Percentiles rank a stretch among this genome's conserved stretches.
Evolutionary conservation across 2,888 invertebrate species (phyloP).

Genomic region (Altica lythri): DNA sequence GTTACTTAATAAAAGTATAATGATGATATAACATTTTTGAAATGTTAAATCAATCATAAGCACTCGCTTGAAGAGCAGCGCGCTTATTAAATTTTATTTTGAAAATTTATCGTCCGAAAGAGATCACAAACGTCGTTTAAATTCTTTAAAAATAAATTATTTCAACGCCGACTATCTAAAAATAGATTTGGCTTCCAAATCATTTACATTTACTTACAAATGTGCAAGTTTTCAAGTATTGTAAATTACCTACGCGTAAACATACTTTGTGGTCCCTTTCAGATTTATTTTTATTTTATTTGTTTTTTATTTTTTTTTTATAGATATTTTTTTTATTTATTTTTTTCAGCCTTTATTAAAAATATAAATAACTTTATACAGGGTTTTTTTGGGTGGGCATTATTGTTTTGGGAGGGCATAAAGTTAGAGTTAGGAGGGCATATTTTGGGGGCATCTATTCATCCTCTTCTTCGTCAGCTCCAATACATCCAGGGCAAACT

Average conservation of each 20-base stretch:
- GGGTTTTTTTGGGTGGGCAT: slow-evolving; percentile 27
- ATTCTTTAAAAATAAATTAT: slow-evolving; percentile 18
- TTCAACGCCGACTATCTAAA: slow-evolving; percentile 27
- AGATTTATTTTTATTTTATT: slow-evolving; percentile 51
- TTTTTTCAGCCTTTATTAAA: slow-evolving; percentile 49
- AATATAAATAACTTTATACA: slow-evolving; percentile 58
- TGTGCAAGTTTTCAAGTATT: no score
- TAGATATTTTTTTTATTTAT: slow-evolving; percentile 56
- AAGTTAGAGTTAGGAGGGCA: slow-evolving; percentile 49
- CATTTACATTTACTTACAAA: slow-evolving; percentile 9
- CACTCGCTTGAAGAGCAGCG: not conserved
- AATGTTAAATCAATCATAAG: not conserved
- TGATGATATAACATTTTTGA: no score
- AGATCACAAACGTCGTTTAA: slow-evolving; percentile 27
- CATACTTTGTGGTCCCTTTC: slow-evolving; percentile 47
- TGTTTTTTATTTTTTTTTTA: slow-evolving; percentile 54
- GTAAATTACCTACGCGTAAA: no score
- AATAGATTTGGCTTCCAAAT: slow-evolving; percentile 28
- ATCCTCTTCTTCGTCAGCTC: slow-evolving; percentile 83
- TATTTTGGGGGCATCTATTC: slow-evolving; percentile 56
- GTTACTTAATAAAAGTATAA: no score
- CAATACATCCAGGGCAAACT: slow-evolving; percentile 92
- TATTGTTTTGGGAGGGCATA: slow-evolving; percentile 25
- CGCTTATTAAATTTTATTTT: slow-evolving; percentile 13
- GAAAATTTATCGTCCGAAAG: slow-evolving; percentile 18